Percentiles rank a stretch among this genome's conserved stretches.
These are phyloP conservation scores for Psittacula cyanocephala DNA, from an alignment of 2,113 vertebrate genomes.

Conservation along the genomic window DNA sequence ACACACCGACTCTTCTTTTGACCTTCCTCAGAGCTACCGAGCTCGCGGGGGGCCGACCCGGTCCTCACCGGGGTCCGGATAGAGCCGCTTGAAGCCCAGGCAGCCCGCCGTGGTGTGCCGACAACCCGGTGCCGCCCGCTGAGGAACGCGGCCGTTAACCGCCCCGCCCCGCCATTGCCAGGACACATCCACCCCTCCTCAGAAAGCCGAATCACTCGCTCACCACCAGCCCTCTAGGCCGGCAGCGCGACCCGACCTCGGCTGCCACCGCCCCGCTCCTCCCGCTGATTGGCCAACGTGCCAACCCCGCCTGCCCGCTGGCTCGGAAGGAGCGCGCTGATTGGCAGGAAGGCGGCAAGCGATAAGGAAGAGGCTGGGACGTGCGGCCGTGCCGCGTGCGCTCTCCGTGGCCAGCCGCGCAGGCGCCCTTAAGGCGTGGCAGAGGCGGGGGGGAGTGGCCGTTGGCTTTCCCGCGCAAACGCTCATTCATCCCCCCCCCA, in stretches of 20 bases:
- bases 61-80: fast-evolving
- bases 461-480: conserved; percentile 47
- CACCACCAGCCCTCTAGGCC: too few species aligned
- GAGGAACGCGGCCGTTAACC: not conserved
- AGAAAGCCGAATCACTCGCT: fast-evolving
- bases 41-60: fast-evolving
- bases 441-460: not conserved
- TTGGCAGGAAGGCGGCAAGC: not conserved
- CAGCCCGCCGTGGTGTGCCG: not conserved
- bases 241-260: too few species aligned
- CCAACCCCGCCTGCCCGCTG: fast-evolving
- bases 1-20: not conserved
- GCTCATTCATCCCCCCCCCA: not conserved
- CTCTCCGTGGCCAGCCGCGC: not conserved
- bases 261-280: not conserved
- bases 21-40: fast-evolving
- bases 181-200: not conserved
- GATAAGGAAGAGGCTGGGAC: not conserved
- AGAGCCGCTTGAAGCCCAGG: too few species aligned
- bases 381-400: not conserved
- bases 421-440: not conserved
- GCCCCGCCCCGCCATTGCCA: not conserved
- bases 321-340: fast-evolving
- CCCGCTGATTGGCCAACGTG: not conserved
- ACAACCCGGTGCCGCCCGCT: not conserved